Evolutionary conservation across 2,113 vertebrate species (phyloP), one percentile per base, ranked within the genome.

Genomic region (Podiceps cristatus): DNA sequence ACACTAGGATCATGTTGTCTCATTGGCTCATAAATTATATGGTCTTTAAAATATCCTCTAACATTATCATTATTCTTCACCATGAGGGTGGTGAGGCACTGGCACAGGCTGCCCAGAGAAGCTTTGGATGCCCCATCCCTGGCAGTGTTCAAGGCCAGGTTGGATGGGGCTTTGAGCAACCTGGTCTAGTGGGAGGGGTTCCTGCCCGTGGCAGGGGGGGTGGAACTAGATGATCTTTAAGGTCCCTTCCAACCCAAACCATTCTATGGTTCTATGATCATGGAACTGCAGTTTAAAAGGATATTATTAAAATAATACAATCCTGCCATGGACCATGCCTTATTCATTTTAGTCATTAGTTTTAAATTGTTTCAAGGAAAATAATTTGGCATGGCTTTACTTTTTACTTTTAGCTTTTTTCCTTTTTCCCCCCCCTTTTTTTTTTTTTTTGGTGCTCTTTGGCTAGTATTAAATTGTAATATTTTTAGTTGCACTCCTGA

Each of bases 331-430:
- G n/a, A 19, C 3, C 18, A 58, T 77, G 37, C 45, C 11, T 74
- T 84, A 29, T 37, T 69, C 3, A 71, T 88, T 90, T 95, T 66
- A 74, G 17, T 77, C 10, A 80, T 69, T 80, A 35, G 18, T 77
- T 80, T 92, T 71, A 91, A 86, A 67, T 62, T 45, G 37, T 87
- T 95, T 90, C 33, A 62, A 83, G 49, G 40, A 95, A 93, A 93
- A 90, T 62, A 89, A 89, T 81, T 80, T 92, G 91, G 53, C 71
- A 83, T 40, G 11, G 5, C 7, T 78, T 93, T 63, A 31, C 24
- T 67, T 90, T 59, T 75, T 31, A 67, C 11, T 63, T 85, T 63
- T 88, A 60, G 5, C 15, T 14, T 44, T 45, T 75, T 63, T 11
- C 23, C 53, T 69, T 50, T 40, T 31, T 67, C 5, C 8, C 4